Base-by-base conservation (phyloP, 1,140 invertebrate species). In the Akabosia matsudoensis region DNA sequence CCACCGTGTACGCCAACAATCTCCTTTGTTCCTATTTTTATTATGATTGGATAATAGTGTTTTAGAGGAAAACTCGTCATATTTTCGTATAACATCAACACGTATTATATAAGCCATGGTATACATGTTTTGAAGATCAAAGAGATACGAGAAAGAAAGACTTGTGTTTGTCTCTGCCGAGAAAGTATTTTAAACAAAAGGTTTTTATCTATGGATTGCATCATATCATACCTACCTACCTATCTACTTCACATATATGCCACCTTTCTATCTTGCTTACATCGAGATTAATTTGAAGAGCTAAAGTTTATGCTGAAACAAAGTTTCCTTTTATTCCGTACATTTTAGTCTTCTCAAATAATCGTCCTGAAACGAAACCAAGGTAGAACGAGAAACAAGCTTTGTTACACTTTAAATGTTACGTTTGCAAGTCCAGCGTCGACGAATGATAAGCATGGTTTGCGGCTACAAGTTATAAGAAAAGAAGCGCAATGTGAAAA, bases 281-380 rank as follows among this genome's bases (percentile, higher is more conserved):
- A 67, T 67, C 28, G 61, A 10, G n/a, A n/a, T n/a, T n/a, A 67
- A 67, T 67, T 30, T 67, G 61, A 67, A 67, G n/a, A 61, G 54
- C 4, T 61, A 22, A 61, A 67, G 31, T 30, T 67, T 67, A 30
- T 67, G 61, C 54, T 4, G 54, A n/a, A 56, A 10, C 24, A 56
- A 56, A 56, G 28, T 67, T 10, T 14, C 61, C 31, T 67, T 30
- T 67, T 24, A n/a, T n/a, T n/a, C n/a, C n/a, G n/a, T n/a, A n/a
- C n/a, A n/a, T n/a, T n/a, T n/a, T n/a, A n/a, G n/a, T n/a, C n/a
- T n/a, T n/a, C n/a, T n/a, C n/a, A n/a, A n/a, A n/a, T n/a, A n/a
- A n/a, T n/a, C n/a, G n/a, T n/a, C n/a, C n/a, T n/a, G n/a, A n/a
- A n/a, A n/a, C n/a, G n/a, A n/a, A n/a, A n/a, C n/a, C n/a, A n/a